A percentile compares a stretch with the other conserved stretches of the same genome.
These are phyloP conservation scores for Beaufortia kweichowensis DNA, from an alignment of 2,113 vertebrate species.

Conservation along the genomic window DNA sequence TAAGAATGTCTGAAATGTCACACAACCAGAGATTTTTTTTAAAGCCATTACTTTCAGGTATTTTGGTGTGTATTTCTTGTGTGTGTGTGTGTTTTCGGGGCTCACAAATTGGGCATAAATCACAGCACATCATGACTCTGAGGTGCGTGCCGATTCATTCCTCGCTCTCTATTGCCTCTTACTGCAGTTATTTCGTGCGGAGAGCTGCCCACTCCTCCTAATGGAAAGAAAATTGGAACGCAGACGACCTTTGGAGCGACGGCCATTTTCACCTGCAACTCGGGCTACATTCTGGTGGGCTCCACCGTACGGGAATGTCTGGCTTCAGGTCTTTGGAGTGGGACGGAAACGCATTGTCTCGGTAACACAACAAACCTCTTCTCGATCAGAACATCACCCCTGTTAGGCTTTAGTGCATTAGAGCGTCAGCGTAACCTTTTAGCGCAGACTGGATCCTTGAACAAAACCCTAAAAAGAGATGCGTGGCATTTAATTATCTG, in stretches of 20 bases:
- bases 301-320: constrained; percentile 91
- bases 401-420: not conserved
- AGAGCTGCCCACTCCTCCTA: constrained; percentile 87
- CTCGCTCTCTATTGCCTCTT: constrained; percentile 56
- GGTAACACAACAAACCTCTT: constrained; percentile 70
- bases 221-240: constrained; percentile 96
- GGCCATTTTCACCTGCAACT: constrained; percentile 92
- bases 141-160: constrained; percentile 60
- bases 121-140: constrained; percentile 65
- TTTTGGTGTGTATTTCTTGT: not conserved
- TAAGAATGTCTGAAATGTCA: not conserved
- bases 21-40: not conserved
- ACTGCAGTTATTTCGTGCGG: constrained; percentile 93
- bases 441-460: not conserved
- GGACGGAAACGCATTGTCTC: constrained; percentile 86
- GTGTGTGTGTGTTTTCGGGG: constrained; percentile 10
- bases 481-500: not conserved
- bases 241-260: constrained; percentile 91
- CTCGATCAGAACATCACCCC: not conserved
- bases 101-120: constrained; percentile 59
- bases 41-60: too few species aligned
- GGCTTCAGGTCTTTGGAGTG: constrained; percentile 94
- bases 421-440: not conserved
- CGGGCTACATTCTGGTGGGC: constrained; percentile 88
- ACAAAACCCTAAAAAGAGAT: not conserved